Evolutionary conservation across 2,888 invertebrate species (phyloP), one percentile per base, ranked within the genome.

Genomic region (Drosophila mayaguana): DNA sequence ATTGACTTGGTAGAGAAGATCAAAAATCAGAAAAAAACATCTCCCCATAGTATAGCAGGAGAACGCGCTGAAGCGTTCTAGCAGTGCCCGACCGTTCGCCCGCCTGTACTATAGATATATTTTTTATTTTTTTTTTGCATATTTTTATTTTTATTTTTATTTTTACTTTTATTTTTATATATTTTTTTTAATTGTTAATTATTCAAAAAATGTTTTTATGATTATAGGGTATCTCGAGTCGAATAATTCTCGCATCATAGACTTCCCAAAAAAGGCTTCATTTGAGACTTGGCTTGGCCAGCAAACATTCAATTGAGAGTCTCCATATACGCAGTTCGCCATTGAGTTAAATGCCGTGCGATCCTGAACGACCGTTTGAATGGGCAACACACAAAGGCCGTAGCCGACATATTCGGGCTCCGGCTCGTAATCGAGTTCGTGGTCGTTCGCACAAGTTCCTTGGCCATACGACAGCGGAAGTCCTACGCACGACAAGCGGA

Each of bases 391-490:
- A 28, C 28, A 50, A 25, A 42, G 28, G 63, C 51, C 20, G 25
- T 20, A 36, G 28, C 22, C 56, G 46, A 55, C 25, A 45, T 64
- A 22, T 25, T 53, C 48, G 36, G 54, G 14, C 56, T 20, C 12
- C 25, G n/a, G 9, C n/a, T 25, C 18, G 43, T 42, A 46, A 20
- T 42, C 42, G 6, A 34, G 22, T 48, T 28, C 45, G 59, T 25
- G 32, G 25, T 14, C 51, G 46, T 22, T 20, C 48, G 45, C 20
- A 80, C 84, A 81, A 83, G 84, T 86, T 86, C 79, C 87, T 83
- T 81, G 77, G 70, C 75, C 66, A 62, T 65, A 78, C 80, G 70
- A 70, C 63, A 69, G 36, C 82, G 83, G 82, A 87, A 80, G 80
- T 78, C 56, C 56, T 78, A 78, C 54, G 78, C 67, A 75, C 63